phyloP scores from a whole-genome alignment of 2,888 invertebrate species.

The Cerastis leucographa region DNA sequence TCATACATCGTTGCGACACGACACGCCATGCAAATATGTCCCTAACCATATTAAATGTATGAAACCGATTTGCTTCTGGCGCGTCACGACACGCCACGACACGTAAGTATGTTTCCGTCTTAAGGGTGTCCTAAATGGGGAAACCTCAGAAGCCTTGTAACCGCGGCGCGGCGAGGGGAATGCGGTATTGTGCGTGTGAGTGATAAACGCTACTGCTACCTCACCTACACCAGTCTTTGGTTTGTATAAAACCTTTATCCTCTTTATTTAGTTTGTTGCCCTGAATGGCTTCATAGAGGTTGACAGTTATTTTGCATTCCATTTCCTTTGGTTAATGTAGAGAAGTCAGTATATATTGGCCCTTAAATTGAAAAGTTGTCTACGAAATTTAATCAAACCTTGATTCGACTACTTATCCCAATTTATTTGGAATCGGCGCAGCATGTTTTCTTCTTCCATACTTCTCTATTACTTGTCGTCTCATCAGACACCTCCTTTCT shows the following conservation, averaged over 20 bases:
- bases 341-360: not conserved
- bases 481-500: too few species aligned
- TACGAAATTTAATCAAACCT: not conserved
- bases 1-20: too few species aligned
- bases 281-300: not conserved
- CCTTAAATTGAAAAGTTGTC: not conserved
- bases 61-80: too few species aligned
- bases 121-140: conserved; percentile 49
- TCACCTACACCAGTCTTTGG: conserved; percentile 37
- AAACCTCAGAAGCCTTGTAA: conserved; percentile 60
- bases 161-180: conserved; percentile 35
- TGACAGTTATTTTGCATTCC: conserved; percentile 1
- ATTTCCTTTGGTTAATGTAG: not conserved
- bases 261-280: conserved; percentile 3
- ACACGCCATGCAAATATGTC: too few species aligned
- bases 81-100: too few species aligned
- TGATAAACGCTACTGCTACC: conserved; percentile 25
- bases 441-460: too few species aligned
- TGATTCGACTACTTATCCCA: not conserved
- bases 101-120: too few species aligned
- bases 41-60: too few species aligned
- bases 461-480: too few species aligned
- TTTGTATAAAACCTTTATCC: conserved; percentile 22
- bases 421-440: too few species aligned
- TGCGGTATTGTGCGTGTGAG: conserved; percentile 49